These are phyloP conservation scores for Dendroctonus valens DNA, from an alignment of 1,140 invertebrate species.

Conservation along the genomic window DNA sequence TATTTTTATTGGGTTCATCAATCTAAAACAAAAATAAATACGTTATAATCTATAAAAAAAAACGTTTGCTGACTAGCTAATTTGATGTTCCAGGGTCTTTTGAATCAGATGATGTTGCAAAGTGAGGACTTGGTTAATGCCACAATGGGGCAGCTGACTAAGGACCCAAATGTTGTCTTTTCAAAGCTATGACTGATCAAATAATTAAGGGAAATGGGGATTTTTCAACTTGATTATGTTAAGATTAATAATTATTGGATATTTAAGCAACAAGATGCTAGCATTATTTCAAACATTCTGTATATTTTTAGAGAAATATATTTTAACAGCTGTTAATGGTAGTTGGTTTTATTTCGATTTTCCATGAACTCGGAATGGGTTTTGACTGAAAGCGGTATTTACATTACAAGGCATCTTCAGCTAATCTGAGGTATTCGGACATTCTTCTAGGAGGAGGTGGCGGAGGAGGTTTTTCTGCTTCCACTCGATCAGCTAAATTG, in stretches of 20 bases:
- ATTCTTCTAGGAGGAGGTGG: constrained; percentile 36
- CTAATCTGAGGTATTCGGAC: constrained; percentile 31
- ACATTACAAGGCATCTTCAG: constrained; percentile 9
- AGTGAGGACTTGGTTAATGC: constrained; percentile 89
- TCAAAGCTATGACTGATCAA: constrained; percentile 60
- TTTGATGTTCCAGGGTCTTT: constrained; percentile 44
- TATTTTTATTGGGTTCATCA: constrained; percentile 12
- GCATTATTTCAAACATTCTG: neutral
- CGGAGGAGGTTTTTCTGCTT: constrained; percentile 45
- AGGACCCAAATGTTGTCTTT: constrained; percentile 65
- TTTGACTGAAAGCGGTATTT: neutral
- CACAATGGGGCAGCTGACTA: constrained; percentile 70
- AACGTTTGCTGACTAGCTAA: neutral
- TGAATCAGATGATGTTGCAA: constrained; percentile 84
- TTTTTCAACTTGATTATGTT: too few species aligned
- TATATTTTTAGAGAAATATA: constrained; percentile 2
- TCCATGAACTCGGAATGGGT: too few species aligned
- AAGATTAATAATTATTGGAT: too few species aligned
- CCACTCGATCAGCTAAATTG: constrained; percentile 46
- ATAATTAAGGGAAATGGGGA: neutral
- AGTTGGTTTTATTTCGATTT: neutral
- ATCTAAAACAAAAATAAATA: constrained; percentile 22
- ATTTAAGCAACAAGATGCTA: too few species aligned
- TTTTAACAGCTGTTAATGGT: too few species aligned
- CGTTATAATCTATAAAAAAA: too few species aligned